Conservation (phyloP, 2,797 vertebrate species). For the Enteromius fasciolatus region DNA sequence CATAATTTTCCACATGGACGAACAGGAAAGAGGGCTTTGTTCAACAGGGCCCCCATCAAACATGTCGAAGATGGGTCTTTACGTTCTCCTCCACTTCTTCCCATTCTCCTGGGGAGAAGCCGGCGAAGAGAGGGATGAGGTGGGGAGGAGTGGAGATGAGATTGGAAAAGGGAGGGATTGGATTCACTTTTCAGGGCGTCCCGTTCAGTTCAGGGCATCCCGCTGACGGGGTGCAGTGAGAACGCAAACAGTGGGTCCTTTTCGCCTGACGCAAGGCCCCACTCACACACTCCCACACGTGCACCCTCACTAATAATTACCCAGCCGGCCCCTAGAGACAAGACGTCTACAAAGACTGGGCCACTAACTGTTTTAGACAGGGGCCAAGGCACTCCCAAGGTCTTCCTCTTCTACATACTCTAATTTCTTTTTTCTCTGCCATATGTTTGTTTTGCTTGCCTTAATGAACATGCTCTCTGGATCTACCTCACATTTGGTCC, state of each 20-base stretch:
- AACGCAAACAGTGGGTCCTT: conserved; percentile 52
- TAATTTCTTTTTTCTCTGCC: conserved; percentile 64
- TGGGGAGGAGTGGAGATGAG: conserved; percentile 40
- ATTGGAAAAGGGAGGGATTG: conserved; percentile 18
- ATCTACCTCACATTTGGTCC: conserved; percentile 23
- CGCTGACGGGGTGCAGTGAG: conserved; percentile 49
- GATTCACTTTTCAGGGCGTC: conserved; percentile 47
- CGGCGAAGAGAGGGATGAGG: conserved; percentile 37
- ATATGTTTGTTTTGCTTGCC: conserved; percentile 74
- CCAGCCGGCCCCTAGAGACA: conserved; percentile 70
- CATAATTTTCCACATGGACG: conserved; percentile 84
- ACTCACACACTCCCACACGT: conserved; percentile 61
- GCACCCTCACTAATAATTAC: conserved; percentile 71
- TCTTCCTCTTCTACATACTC: conserved; percentile 55
- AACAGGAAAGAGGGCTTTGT: conserved; percentile 82
- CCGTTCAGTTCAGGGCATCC: conserved; percentile 24
- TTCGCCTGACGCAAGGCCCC: conserved; percentile 28
- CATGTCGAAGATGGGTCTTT: conserved; percentile 75
- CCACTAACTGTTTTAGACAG: conserved; percentile 74
- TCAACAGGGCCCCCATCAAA: conserved; percentile 69
- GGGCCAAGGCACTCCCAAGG: conserved; percentile 68
- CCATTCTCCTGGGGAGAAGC: conserved; percentile 60
- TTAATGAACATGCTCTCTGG: conserved; percentile 70
- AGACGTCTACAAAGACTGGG: conserved; percentile 67
- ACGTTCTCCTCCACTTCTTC: conserved; percentile 63